phyloP scores from a whole-genome alignment of 1,140 invertebrate genomes.

The Rhizoglyphus robini region DNA sequence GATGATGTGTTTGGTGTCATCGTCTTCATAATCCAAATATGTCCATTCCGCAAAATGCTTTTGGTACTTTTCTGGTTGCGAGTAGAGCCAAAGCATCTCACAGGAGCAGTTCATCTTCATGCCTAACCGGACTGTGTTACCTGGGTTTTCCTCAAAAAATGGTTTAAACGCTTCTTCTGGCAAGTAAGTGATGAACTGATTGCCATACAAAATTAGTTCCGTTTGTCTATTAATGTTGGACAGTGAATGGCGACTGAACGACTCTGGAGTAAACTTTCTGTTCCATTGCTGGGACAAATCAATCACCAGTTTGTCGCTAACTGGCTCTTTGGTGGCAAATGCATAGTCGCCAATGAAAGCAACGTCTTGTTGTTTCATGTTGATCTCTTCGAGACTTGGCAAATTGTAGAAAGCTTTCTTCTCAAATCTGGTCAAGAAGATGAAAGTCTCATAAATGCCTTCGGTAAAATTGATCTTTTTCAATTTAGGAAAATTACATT shows the following conservation, averaged over 20 bases:
- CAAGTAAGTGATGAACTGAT: background rate
- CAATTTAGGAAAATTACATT: background rate
- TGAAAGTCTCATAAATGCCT: background rate
- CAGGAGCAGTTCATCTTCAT: slow-evolving; percentile 8
- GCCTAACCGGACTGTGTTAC: background rate
- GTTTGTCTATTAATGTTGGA: background rate
- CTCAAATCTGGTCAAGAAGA: background rate
- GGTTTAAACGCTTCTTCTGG: slow-evolving; percentile 2
- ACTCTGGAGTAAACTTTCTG: background rate
- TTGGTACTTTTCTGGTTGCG: background rate
- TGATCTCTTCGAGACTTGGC: background rate
- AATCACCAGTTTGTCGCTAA: background rate
- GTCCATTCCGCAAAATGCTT: background rate
- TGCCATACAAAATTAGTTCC: slow-evolving; percentile 3
- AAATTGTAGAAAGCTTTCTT: background rate
- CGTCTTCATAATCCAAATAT: background rate
- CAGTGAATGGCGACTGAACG: background rate
- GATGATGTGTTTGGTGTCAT: background rate
- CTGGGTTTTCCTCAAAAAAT: slow-evolving; percentile 8
- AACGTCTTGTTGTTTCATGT: background rate
- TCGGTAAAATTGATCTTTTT: slow-evolving; percentile 6
- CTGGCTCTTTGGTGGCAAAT: background rate
- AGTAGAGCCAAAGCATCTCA: slow-evolving; percentile 9
- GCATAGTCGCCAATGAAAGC: background rate
- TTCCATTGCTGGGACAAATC: slow-evolving; percentile 4